These are phyloP conservation scores for Ischnura elegans DNA, from an alignment of 2,888 invertebrate genomes.

Conservation along the genomic window DNA sequence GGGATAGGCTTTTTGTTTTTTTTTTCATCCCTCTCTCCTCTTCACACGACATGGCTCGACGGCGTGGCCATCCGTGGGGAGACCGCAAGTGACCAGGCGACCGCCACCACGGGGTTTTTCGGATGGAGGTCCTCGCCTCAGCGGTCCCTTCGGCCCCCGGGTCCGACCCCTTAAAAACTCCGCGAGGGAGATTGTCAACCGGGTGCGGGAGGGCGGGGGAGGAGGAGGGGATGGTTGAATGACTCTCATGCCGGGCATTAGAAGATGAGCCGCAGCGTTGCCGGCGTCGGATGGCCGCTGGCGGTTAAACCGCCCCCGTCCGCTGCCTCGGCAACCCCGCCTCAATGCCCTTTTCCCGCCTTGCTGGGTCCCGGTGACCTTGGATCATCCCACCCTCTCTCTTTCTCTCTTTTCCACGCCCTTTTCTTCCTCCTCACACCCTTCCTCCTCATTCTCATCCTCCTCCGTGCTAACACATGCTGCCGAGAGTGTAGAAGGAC, in stretches of 20 bases:
- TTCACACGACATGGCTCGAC: neutral
- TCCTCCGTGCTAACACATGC: conserved; percentile 57
- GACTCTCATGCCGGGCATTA: conserved; percentile 47
- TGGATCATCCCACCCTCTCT: conserved; percentile 50
- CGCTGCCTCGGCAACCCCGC: conserved; percentile 61
- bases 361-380: conserved; percentile 63
- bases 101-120: conserved; percentile 1
- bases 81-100: conserved; percentile 42
- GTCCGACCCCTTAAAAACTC: neutral
- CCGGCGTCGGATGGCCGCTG: conserved; percentile 63
- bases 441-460: neutral
- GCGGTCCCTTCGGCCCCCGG: neutral
- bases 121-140: neutral
- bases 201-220: conserved; percentile 36
- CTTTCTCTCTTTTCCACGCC: no score
- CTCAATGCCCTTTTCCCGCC: conserved; percentile 66
- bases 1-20: neutral
- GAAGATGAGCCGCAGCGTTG: conserved; percentile 60
- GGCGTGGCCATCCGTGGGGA: conserved; percentile 4
- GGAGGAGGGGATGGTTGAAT: conserved; percentile 59
- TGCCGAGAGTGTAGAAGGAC: conserved; percentile 61
- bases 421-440: conserved; percentile 25
- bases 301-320: conserved; percentile 60
- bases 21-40: neutral
- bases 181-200: conserved; percentile 67